Evolutionary conservation across 37 sponge, comb jelly and placozoan genomes (phyloP), one percentile per base, ranked within the genome.

Genomic region (Aplysina aerophoba): DNA sequence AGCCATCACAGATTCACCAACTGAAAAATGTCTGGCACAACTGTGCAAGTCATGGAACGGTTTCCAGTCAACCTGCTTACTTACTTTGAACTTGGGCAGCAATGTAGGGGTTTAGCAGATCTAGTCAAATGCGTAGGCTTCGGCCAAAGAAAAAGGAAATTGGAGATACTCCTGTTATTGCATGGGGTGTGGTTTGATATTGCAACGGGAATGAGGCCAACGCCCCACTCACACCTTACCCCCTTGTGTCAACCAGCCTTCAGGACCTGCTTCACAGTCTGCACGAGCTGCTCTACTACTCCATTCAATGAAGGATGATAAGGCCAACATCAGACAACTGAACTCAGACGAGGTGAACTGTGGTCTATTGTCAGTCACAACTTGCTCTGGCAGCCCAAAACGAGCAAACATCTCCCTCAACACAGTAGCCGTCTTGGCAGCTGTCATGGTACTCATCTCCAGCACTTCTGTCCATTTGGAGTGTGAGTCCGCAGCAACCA

Each of bases 1-100:
- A 24, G 30, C 79, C 85, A 85, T 85, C 0, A 85, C 85, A 21
- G 30, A 4, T 27, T 85, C 65, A 15, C 85, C 85, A 21, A 85
- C 63, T 15, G 30, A 22, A 62, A 85, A 75, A 17, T 39, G 30
- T 62, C 85, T 74, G 17, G 16, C 21, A 19, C 36, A 5, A 39
- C 40, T 35, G 24, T 75, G 62, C 22, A 15, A 19, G 60, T 85
- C 85, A 77, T 77, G 85, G 6, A 58, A 22, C 37, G 56, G 17
- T 30, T 60, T 85, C 78, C 77, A 79, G 25, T 59, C 35, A 24
- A 0, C 36, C 60, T 85, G 85, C 39, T 85, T 24, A 19, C 30
- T 59, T 14, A 19, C 30, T 59, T 14, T 11, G 39, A 24, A 75
- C 85, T 4, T 17, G 20, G 22, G 37, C 24, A 8, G 38, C 78